Conservation (phyloP, 2,797 vertebrate genomes). For the Myoxocephalus aenaeus region DNA sequence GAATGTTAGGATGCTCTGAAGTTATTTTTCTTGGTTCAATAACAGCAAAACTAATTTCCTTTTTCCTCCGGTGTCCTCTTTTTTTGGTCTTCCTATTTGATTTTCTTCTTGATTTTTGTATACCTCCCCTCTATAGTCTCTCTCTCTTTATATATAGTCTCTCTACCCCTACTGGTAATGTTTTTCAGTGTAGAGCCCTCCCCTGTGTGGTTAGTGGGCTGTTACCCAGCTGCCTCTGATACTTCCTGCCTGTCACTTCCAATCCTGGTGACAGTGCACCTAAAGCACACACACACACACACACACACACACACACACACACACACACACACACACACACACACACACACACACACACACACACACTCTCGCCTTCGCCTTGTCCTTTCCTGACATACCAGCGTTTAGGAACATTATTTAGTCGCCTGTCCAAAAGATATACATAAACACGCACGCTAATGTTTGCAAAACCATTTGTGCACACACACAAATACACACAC, state of each 20-base stretch:
- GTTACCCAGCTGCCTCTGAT: conserved; percentile 80
- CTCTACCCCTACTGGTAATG: conserved; percentile 59
- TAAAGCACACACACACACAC: conserved; percentile 35
- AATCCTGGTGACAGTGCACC: conserved; percentile 66
- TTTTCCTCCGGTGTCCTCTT: neutral
- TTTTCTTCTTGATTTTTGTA: conserved; percentile 24
- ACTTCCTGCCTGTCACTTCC: conserved; percentile 82
- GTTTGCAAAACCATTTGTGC: conserved; percentile 25
- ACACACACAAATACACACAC: neutral
- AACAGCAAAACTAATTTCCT: conserved; percentile 20
- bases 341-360: conserved; percentile 18
- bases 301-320: conserved; percentile 21
- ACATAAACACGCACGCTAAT: conserved; percentile 37
- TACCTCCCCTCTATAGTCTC: neutral
- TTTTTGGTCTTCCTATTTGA: conserved; percentile 20
- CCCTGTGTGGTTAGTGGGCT: conserved; percentile 77
- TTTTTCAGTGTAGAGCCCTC: conserved; percentile 65
- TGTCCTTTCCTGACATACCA: conserved; percentile 31
- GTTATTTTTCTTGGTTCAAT: conserved; percentile 19
- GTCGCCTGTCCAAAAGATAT: conserved; percentile 41
- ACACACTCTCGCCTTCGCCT: conserved; percentile 10
- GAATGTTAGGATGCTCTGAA: neutral
- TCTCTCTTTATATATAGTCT: conserved; percentile 26
- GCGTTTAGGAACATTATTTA: conserved; percentile 51
- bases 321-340: conserved; percentile 25